These are phyloP conservation scores for Lepisosteus osseus DNA, from an alignment of 2,113 vertebrate genomes.

Conservation along the genomic window DNA sequence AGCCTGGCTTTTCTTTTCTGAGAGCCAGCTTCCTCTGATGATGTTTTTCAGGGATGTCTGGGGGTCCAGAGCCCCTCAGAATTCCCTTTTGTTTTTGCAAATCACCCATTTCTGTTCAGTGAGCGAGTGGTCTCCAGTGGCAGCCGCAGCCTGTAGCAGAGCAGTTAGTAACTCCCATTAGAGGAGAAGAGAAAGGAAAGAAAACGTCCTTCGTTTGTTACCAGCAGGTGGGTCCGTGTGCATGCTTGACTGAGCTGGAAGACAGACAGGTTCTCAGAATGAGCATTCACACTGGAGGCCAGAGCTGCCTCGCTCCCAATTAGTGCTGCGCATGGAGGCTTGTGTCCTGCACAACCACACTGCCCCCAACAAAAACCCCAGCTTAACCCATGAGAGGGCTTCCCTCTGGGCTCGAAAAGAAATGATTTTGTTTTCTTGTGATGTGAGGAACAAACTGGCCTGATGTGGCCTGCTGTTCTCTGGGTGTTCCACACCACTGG, in stretches of 20 bases:
- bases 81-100: neutral
- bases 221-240: conserved; percentile 70
- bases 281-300: conserved; percentile 55
- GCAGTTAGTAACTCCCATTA: conserved; percentile 40
- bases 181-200: conserved; percentile 32
- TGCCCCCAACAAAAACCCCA: conserved; percentile 46
- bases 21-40: too few relatives aligned
- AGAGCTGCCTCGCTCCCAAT: conserved; percentile 59
- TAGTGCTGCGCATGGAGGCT: conserved; percentile 38
- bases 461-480: too few relatives aligned
- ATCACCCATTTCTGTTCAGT: neutral
- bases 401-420: neutral
- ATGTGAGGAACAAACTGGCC: too few relatives aligned
- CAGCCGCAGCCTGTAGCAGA: conserved; percentile 73
- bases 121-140: conserved; percentile 5
- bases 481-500: too few relatives aligned
- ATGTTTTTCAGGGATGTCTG: too few relatives aligned
- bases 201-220: conserved; percentile 38
- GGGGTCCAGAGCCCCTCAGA: too few relatives aligned
- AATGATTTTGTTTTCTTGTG: too few relatives aligned
- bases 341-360: conserved; percentile 36
- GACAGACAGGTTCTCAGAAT: conserved; percentile 51
- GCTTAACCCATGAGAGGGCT: conserved; percentile 40
- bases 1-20: too few relatives aligned
- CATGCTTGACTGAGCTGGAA: conserved; percentile 52